These are phyloP conservation scores for Pseudanteris insignis DNA, from an alignment of 2,888 invertebrate species.

Conservation along the genomic window DNA sequence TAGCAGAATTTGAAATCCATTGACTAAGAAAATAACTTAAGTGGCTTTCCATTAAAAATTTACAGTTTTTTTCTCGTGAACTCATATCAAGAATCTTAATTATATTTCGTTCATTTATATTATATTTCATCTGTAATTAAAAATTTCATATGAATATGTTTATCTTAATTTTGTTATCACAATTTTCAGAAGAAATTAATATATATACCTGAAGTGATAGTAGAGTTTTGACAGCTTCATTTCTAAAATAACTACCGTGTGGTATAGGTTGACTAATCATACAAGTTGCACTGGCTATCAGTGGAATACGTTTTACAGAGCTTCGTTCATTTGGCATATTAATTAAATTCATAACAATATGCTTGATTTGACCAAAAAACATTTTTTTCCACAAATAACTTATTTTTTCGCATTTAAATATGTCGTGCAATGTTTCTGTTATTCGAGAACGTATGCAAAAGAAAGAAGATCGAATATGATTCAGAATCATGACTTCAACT, in stretches of 20 bases:
- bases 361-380: slow-evolving; percentile 60
- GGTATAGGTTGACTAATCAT: slow-evolving; percentile 69
- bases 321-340: slow-evolving; percentile 18
- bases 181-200: too few species aligned
- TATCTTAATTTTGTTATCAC: background rate
- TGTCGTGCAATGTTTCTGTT: slow-evolving; percentile 58
- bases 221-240: slow-evolving; percentile 69
- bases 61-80: slow-evolving; percentile 15
- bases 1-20: slow-evolving; percentile 13
- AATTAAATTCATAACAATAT: slow-evolving; percentile 30
- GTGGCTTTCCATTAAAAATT: slow-evolving; percentile 11
- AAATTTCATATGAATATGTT: background rate
- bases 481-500: slow-evolving; percentile 22
- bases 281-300: slow-evolving; percentile 71
- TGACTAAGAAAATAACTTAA: slow-evolving; percentile 9
- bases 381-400: slow-evolving; percentile 51
- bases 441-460: slow-evolving; percentile 65
- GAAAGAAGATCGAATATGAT: slow-evolving; percentile 62
- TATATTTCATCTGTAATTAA: slow-evolving; percentile 19
- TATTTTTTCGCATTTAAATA: slow-evolving; percentile 56
- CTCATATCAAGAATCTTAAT: slow-evolving; percentile 20
- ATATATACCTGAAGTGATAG: slow-evolving; percentile 68
- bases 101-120: slow-evolving; percentile 18
- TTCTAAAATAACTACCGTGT: slow-evolving; percentile 66
- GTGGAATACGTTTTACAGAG: slow-evolving; percentile 69